Evolutionary conservation across 2,888 invertebrate genomes (phyloP).

Genomic region (Lasioglossum calceatum): DNA sequence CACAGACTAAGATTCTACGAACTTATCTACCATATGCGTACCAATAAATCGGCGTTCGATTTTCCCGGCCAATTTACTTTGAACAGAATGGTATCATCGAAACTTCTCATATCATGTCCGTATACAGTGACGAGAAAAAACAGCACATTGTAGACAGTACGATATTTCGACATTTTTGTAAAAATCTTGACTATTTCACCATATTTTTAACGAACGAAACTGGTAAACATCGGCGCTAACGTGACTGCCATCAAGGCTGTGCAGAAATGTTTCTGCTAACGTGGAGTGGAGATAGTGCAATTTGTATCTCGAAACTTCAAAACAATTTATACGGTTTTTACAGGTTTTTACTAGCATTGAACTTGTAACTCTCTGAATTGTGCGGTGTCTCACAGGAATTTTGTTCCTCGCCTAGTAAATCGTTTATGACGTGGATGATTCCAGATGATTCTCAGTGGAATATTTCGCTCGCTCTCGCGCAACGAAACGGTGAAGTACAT

Average conservation of each 20-base stretch:
- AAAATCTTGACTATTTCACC: conserved; percentile 48
- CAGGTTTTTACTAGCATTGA: neutral
- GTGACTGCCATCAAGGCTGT: neutral
- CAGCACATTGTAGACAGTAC: conserved; percentile 44
- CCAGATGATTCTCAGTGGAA: conserved; percentile 17
- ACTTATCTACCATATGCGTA: conserved; percentile 73
- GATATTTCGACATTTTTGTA: conserved; percentile 63
- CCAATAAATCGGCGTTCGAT: conserved; percentile 81
- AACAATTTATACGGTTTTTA: neutral
- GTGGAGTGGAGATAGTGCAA: neutral
- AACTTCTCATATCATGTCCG: conserved; percentile 89
- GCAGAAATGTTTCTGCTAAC: neutral
- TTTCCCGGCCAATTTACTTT: conserved; percentile 92
- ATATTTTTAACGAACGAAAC: conserved; percentile 44
- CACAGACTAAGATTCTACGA: neutral
- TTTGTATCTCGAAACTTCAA: neutral
- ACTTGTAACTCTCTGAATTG: neutral
- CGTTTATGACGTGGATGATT: conserved; percentile 28
- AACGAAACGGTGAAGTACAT: neutral
- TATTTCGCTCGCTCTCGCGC: neutral
- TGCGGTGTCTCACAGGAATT: neutral
- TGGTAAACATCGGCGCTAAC: conserved; percentile 3
- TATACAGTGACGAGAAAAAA: conserved; percentile 52
- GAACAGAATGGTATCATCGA: conserved; percentile 93
- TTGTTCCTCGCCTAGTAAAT: conserved; percentile 2